These are phyloP conservation scores for Cryptosula pallasiana DNA, from an alignment of 2,888 invertebrate genomes.

Conservation along the genomic window DNA sequence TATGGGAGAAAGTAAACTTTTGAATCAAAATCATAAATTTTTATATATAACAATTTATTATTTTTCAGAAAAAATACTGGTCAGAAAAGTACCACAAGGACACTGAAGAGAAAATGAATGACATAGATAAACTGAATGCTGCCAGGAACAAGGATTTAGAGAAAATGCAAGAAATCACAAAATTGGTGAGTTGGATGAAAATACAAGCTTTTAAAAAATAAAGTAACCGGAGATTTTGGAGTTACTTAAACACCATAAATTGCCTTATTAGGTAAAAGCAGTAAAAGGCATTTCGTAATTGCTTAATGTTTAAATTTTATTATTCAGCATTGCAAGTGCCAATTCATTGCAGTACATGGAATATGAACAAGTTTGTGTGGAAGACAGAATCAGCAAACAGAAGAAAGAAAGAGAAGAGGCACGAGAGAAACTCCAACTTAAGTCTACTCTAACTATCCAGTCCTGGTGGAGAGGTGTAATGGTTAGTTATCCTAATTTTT, in stretches of 20 bases:
- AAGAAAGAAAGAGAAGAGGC: neutral
- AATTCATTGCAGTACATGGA: neutral
- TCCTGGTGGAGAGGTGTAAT: neutral
- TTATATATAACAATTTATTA: no score
- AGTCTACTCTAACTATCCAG: neutral
- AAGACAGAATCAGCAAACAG: neutral
- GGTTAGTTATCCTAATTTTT: neutral
- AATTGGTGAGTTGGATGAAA: neutral
- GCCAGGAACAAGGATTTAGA: neutral
- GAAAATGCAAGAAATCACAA: neutral
- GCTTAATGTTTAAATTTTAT: no score
- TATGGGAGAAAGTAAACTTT: no score
- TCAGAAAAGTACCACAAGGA: neutral
- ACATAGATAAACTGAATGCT: neutral
- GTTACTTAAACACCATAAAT: no score
- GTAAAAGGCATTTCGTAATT: no score
- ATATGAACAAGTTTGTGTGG: neutral
- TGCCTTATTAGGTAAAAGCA: no score
- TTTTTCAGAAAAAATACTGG: neutral
- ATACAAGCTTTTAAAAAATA: no score
- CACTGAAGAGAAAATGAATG: neutral
- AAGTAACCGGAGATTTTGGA: no score
- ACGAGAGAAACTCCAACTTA: neutral
- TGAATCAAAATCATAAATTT: no score
- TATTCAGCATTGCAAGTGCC: no score